Evolutionary conservation across 2,797 vertebrate species (phyloP).

Genomic region (Sardinella longiceps): DNA sequence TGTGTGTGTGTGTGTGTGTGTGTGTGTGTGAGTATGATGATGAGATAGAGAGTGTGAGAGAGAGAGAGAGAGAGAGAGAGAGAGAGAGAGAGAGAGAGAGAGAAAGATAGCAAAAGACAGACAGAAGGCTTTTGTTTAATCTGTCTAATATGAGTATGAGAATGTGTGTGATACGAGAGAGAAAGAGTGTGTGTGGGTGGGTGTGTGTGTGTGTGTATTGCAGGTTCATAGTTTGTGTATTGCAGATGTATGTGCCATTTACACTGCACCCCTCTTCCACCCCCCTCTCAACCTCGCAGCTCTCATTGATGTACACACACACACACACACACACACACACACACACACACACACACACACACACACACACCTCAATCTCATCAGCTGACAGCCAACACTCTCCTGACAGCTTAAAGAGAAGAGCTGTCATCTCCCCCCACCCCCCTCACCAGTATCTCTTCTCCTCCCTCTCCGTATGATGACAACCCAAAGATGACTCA

Average conservation of each 20-base stretch:
- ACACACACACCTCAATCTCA: background rate
- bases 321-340: constrained; percentile 12
- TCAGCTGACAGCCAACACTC: background rate
- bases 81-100: background rate
- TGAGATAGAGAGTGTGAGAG: background rate
- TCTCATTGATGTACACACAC: background rate
- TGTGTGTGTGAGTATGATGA: background rate
- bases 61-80: background rate
- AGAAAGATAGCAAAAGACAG: no score
- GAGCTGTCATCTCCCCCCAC: background rate
- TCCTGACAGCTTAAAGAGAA: background rate
- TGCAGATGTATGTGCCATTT: background rate
- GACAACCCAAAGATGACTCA: constrained; percentile 10
- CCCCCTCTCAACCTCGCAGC: background rate
- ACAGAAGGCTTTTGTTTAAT: no score
- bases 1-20: no score
- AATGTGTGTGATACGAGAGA: background rate
- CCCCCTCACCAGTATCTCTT: constrained; percentile 20
- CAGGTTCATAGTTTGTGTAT: background rate
- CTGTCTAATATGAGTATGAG: no score
- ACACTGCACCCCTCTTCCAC: background rate
- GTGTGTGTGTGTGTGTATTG: background rate
- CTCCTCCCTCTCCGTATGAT: background rate
- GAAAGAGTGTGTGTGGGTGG: no score
- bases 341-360: background rate